Percentiles rank a stretch among this genome's conserved stretches.
These are phyloP conservation scores for Misgurnus anguillicaudatus DNA, from an alignment of 2,113 vertebrate species.

Conservation along the genomic window DNA sequence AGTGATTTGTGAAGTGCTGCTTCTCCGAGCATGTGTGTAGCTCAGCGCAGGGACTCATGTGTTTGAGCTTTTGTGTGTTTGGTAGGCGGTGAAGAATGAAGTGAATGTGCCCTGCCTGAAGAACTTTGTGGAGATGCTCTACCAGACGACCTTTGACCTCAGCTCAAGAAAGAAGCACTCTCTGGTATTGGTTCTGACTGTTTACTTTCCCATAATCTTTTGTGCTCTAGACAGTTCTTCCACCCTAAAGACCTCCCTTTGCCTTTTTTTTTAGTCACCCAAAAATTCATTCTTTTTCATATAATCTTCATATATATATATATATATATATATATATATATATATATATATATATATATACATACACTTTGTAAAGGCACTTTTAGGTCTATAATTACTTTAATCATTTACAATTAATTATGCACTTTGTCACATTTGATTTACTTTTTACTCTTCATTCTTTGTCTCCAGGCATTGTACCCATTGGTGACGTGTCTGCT, in stretches of 20 bases:
- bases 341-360: too few relatives aligned
- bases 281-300: too few relatives aligned
- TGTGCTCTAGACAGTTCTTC: background rate
- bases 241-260: background rate
- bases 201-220: background rate
- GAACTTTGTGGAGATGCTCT: slow-evolving; percentile 99
- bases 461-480: slow-evolving; percentile 84
- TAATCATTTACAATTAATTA: too few relatives aligned
- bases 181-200: slow-evolving; percentile 77
- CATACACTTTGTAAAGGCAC: too few relatives aligned
- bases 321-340: too few relatives aligned
- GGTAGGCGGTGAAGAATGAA: slow-evolving; percentile 98
- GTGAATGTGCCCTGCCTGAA: slow-evolving; percentile 99
- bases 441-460: background rate
- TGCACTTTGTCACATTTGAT: background rate
- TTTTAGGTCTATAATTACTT: too few relatives aligned
- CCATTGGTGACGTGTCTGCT: slow-evolving; percentile 98
- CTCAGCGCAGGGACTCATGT: background rate
- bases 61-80: slow-evolving; percentile 54
- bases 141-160: slow-evolving; percentile 98
- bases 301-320: too few relatives aligned
- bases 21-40: background rate
- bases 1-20: slow-evolving; percentile 13
- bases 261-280: too few relatives aligned
- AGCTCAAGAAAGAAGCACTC: slow-evolving; percentile 99